phyloP scores from a whole-genome alignment of 2,888 invertebrate species.

The Mesoligia furuncula region DNA sequence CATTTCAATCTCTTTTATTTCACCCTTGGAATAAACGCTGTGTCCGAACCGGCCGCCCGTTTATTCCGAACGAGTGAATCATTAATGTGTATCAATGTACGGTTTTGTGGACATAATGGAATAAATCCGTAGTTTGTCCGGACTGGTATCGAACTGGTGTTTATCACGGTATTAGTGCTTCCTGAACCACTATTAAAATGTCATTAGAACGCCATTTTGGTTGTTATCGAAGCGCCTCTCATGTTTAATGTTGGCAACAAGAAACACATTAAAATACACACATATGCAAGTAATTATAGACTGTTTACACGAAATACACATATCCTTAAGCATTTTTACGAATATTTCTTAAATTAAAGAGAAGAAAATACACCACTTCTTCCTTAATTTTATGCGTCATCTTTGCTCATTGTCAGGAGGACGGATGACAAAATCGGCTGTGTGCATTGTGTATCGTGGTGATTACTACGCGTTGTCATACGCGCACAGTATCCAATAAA shows the following conservation, averaged over 20 bases:
- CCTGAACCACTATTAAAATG: constrained; percentile 79
- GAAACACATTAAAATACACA: constrained; percentile 64
- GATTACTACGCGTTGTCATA: too few species aligned
- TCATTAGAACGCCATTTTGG: constrained; percentile 77
- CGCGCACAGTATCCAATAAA: neutral
- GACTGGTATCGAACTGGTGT: constrained; percentile 59
- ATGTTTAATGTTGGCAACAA: constrained; percentile 65
- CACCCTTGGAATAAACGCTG: constrained; percentile 61
- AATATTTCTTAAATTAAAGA: constrained; percentile 13
- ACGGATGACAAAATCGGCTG: neutral
- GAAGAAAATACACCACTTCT: neutral
- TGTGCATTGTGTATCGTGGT: neutral
- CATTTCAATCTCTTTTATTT: constrained; percentile 68
- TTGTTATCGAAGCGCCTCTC: constrained; percentile 70
- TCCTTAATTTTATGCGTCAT: neutral
- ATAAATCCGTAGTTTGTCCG: constrained; percentile 53
- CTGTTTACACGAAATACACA: constrained; percentile 14
- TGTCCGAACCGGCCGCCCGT: constrained; percentile 44
- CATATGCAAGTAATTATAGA: constrained; percentile 41
- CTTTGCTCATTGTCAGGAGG: neutral
- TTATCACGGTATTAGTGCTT: constrained; percentile 70
- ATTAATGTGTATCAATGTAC: constrained; percentile 53
- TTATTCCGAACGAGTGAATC: constrained; percentile 54
- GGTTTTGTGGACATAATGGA: constrained; percentile 44
- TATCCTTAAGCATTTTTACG: constrained; percentile 5